These are phyloP conservation scores for Cavia porcellus DNA, from an alignment of 2,113 vertebrate genomes.

Conservation along the genomic window DNA sequence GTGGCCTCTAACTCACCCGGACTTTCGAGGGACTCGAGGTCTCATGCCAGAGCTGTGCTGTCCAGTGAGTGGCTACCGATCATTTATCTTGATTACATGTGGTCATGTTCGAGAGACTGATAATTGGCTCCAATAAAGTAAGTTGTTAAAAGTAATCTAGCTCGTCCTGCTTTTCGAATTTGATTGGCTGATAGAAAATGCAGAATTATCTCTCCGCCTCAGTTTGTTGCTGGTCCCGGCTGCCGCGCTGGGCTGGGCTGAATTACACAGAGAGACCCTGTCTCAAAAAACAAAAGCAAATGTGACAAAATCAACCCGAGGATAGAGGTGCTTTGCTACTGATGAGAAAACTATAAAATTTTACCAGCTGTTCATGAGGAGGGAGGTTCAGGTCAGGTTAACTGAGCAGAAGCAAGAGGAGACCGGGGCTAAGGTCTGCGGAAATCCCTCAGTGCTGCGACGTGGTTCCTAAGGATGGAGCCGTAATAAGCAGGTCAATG, in stretches of 20 bases:
- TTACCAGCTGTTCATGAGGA: conserved; percentile 52
- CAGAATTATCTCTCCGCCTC: conserved; percentile 1
- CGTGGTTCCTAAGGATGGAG: conserved; percentile 77
- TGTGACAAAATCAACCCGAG: neutral
- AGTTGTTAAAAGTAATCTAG: neutral
- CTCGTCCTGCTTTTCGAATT: neutral
- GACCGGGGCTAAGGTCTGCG: conserved; percentile 53
- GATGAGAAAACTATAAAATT: conserved; percentile 52
- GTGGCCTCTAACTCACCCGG: neutral
- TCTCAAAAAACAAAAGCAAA: neutral
- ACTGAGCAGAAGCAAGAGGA: conserved; percentile 60
- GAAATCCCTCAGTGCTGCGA: conserved; percentile 71
- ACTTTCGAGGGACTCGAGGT: neutral
- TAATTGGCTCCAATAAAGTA: neutral
- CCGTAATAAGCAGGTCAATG: conserved; percentile 74
- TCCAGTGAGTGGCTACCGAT: neutral
- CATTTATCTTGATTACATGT: neutral
- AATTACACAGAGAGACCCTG: neutral
- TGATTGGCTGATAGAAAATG: conserved; percentile 6
- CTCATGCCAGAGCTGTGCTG: neutral
- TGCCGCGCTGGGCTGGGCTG: no score
- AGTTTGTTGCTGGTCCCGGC: neutral
- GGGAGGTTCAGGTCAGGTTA: conserved; percentile 56
- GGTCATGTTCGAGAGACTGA: neutral
- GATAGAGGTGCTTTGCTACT: neutral